Conservation (phyloP, 2,797 vertebrate species). For the Hoplostethus atlanticus region DNA sequence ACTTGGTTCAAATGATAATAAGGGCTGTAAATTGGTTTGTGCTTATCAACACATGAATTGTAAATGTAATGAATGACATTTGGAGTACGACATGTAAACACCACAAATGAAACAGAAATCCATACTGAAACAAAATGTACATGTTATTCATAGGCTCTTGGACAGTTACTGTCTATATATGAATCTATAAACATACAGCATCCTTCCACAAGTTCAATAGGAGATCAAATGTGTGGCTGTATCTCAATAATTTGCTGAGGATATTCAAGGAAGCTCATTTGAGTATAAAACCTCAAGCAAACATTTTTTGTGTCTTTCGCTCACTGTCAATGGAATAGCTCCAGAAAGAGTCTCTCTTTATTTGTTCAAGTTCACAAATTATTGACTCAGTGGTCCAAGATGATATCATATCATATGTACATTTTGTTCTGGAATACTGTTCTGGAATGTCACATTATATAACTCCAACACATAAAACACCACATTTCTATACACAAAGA, state of each 20-base stretch:
- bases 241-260: neutral
- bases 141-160: conserved; percentile 5
- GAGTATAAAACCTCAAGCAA: neutral
- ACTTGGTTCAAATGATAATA: conserved; percentile 1
- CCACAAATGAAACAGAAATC: conserved; percentile 55
- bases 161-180: neutral
- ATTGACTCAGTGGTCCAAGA: neutral
- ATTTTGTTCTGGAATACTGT: conserved; percentile 52
- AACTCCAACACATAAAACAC: conserved; percentile 4
- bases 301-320: neutral
- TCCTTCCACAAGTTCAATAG: neutral
- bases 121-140: conserved; percentile 37
- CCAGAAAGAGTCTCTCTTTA: neutral
- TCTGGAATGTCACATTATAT: neutral
- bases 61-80: neutral
- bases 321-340: neutral
- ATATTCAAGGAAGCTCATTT: neutral
- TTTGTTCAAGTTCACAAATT: neutral
- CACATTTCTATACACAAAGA: conserved; percentile 9
- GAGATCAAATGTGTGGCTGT: neutral
- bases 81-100: neutral
- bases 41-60: conserved; percentile 3
- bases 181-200: neutral
- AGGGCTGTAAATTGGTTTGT: neutral
- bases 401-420: conserved; percentile 41